Conservation (phyloP, 2,113 vertebrate species). For the Ardeotis arabs region DNA sequence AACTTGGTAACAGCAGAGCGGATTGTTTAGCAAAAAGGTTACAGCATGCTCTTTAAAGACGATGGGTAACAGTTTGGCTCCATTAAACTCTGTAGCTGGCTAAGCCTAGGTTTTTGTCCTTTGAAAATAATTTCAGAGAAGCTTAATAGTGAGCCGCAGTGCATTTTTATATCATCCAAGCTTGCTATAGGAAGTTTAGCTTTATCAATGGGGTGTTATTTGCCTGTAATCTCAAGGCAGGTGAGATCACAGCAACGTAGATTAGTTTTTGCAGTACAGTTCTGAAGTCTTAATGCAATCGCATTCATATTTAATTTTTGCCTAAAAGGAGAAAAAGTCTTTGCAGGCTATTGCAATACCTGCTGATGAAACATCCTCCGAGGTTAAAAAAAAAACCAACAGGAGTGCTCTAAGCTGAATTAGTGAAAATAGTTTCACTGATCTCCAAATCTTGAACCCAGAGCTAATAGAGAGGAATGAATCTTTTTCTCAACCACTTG, state of each 20-base stretch:
- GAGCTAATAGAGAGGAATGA: not conserved
- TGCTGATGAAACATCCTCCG: not conserved
- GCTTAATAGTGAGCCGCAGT: not conserved
- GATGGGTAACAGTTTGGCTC: not conserved
- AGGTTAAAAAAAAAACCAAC: not conserved
- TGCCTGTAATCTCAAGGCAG: not conserved
- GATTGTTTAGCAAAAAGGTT: conserved; percentile 42
- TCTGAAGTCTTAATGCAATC: conserved; percentile 1
- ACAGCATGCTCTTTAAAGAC: conserved; percentile 30
- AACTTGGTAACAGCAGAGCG: conserved; percentile 43
- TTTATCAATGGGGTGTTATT: not conserved
- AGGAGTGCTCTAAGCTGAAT: not conserved
- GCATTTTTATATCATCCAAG: not conserved
- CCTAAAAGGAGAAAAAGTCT: not conserved
- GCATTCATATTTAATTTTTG: not conserved
- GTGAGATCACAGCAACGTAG: not conserved
- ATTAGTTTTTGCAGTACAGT: not conserved
- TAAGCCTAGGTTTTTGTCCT: not conserved
- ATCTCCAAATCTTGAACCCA: not conserved
- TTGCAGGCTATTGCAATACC: conserved; percentile 1
- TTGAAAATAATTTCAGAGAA: not conserved
- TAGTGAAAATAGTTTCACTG: not conserved
- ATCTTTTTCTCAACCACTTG: not conserved
- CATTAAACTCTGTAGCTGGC: not conserved
- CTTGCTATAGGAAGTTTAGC: not conserved